phyloP scores from a whole-genome alignment of 2,113 vertebrate species.

The Tinamus guttatus region DNA sequence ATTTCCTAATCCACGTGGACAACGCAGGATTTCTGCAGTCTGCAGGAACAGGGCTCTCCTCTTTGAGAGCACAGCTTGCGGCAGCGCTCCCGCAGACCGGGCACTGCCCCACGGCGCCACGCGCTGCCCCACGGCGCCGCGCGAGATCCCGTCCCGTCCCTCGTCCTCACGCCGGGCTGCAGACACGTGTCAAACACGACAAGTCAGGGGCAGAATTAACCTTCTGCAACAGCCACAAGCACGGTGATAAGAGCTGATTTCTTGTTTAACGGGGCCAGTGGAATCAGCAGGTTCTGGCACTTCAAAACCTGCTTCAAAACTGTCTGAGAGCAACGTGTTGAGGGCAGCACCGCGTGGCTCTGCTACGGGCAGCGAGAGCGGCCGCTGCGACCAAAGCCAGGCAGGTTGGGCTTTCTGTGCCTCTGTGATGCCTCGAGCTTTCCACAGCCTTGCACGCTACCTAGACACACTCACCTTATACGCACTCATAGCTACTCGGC shows the following conservation, averaged over 20 bases:
- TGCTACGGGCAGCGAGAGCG: too few relatives aligned
- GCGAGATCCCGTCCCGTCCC: fast-evolving
- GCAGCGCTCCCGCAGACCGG: too few relatives aligned
- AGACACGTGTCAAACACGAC: neutral
- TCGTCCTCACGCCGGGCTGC: neutral
- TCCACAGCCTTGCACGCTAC: fast-evolving
- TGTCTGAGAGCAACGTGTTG: neutral
- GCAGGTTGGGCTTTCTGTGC: fast-evolving
- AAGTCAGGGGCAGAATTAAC: neutral
- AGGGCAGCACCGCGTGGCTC: neutral
- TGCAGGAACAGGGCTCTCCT: neutral
- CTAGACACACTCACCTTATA: neutral
- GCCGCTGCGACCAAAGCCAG: neutral
- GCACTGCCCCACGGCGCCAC: too few relatives aligned
- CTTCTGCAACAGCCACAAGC: conserved; percentile 5
- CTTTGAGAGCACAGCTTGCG: neutral
- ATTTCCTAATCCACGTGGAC: neutral
- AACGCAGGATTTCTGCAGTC: neutral
- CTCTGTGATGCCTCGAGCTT: fast-evolving
- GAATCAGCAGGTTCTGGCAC: neutral
- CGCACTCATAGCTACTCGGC: neutral
- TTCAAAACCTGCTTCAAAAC: neutral
- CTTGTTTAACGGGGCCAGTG: neutral
- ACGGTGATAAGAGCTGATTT: neutral
- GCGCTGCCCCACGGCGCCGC: neutral